Conservation (phyloP, 1,140 invertebrate genomes). For the Nylanderia fulva region DNA sequence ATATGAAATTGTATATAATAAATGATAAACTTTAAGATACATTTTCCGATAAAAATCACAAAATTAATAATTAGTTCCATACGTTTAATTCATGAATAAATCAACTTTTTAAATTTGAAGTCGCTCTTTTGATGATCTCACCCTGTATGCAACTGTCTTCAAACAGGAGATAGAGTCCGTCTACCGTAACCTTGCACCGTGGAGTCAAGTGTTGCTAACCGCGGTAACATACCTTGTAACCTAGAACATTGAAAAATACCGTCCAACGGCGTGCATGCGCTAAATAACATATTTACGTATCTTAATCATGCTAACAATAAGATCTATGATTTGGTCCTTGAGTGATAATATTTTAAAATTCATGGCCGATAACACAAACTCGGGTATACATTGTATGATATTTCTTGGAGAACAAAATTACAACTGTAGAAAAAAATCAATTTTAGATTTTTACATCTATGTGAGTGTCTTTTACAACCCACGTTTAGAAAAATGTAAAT, state of each 20-base stretch:
- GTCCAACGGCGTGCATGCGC: slow-evolving; percentile 29
- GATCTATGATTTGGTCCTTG: slow-evolving; percentile 46
- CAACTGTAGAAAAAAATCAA: too few relatives aligned
- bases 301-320: slow-evolving; percentile 37
- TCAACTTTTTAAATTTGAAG: background rate
- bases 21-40: background rate
- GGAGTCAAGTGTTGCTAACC: slow-evolving; percentile 74
- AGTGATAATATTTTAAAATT: slow-evolving; percentile 1
- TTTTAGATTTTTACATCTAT: too few relatives aligned
- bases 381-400: background rate
- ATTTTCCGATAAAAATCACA: background rate
- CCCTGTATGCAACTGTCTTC: slow-evolving; percentile 52
- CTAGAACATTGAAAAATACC: slow-evolving; percentile 72
- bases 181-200: slow-evolving; percentile 74
- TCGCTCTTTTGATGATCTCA: slow-evolving; percentile 14
- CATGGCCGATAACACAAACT: background rate
- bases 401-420: too few relatives aligned
- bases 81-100: background rate
- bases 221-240: slow-evolving; percentile 75
- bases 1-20: background rate
- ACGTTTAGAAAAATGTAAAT: too few relatives aligned
- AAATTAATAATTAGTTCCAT: background rate
- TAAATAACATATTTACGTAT: slow-evolving; percentile 44
- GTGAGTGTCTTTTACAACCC: too few relatives aligned
- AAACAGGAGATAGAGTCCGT: slow-evolving; percentile 64